Conservation (phyloP, 2,888 invertebrate genomes). For the Patella caerulea region DNA sequence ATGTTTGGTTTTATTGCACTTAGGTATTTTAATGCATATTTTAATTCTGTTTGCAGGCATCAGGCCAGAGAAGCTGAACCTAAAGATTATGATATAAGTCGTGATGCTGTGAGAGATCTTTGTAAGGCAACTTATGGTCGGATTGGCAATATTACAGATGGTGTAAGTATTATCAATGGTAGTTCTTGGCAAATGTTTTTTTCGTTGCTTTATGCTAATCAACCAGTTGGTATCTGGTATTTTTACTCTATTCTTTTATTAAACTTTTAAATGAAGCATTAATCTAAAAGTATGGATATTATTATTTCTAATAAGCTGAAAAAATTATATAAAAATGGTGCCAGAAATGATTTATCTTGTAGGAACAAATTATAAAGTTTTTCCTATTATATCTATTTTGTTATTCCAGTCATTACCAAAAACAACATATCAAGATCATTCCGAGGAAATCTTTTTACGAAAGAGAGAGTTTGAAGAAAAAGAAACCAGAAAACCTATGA, state of each 20-base stretch:
- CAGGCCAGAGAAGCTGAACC: slow-evolving; percentile 70
- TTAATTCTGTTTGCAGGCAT: slow-evolving; percentile 55
- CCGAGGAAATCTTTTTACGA: slow-evolving; percentile 57
- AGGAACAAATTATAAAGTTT: too few species aligned
- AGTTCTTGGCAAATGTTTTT: too few species aligned
- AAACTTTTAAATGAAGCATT: too few species aligned
- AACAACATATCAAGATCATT: slow-evolving; percentile 67
- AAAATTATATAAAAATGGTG: too few species aligned
- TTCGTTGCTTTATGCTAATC: too few species aligned
- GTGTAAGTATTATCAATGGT: slow-evolving; percentile 43
- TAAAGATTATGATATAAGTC: slow-evolving; percentile 69
- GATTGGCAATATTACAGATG: slow-evolving; percentile 65
- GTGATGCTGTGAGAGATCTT: slow-evolving; percentile 54
- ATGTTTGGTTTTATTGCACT: neutral
- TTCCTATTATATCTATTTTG: too few species aligned
- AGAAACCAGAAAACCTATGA: slow-evolving; percentile 60
- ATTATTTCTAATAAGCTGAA: too few species aligned
- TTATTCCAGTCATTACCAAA: slow-evolving; percentile 59
- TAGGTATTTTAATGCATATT: neutral
- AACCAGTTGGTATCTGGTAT: too few species aligned
- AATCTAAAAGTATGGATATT: too few species aligned
- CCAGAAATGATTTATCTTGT: too few species aligned
- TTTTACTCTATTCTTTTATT: too few species aligned
- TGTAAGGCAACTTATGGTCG: slow-evolving; percentile 65
- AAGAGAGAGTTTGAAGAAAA: slow-evolving; percentile 56